Evolutionary conservation across 2,797 vertebrate species (phyloP).

Genomic region (Anas capensis): DNA sequence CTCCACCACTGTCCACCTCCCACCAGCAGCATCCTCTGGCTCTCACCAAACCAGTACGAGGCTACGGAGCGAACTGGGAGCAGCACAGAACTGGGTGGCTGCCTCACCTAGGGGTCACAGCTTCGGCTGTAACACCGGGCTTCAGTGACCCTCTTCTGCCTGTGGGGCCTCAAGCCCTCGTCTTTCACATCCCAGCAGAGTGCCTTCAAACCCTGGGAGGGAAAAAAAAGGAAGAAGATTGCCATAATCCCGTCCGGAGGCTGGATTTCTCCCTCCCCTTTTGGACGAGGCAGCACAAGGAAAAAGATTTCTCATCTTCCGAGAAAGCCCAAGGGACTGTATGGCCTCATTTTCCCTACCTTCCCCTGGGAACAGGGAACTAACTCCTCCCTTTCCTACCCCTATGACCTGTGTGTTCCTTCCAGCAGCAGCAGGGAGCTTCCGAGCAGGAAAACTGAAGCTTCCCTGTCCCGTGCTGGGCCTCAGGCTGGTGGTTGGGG

Average conservation of each 20-base stretch:
- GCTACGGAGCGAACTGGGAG: neutral
- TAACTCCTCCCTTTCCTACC: neutral
- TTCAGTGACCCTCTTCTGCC: neutral
- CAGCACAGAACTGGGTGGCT: rapidly evolving
- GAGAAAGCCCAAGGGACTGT: neutral
- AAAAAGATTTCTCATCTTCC: neutral
- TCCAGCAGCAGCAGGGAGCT: neutral
- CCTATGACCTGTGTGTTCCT: rapidly evolving
- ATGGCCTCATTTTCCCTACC: neutral
- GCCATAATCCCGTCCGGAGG: neutral
- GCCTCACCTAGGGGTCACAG: neutral
- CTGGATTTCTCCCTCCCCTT: neutral
- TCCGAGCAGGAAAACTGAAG: neutral
- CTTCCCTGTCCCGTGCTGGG: neutral
- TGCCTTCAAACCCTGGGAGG: neutral
- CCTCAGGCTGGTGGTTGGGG: neutral
- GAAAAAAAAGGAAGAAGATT: too few species aligned
- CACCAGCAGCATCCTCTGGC: neutral
- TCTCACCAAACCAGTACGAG: rapidly evolving
- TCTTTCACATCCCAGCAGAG: neutral
- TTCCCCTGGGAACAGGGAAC: neutral
- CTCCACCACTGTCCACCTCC: neutral
- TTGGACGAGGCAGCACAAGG: neutral
- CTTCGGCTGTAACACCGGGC: rapidly evolving
- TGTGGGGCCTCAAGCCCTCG: rapidly evolving